Evolutionary conservation across 2,797 vertebrate species (phyloP).

Genomic region (Pogonophryne albipinna): DNA sequence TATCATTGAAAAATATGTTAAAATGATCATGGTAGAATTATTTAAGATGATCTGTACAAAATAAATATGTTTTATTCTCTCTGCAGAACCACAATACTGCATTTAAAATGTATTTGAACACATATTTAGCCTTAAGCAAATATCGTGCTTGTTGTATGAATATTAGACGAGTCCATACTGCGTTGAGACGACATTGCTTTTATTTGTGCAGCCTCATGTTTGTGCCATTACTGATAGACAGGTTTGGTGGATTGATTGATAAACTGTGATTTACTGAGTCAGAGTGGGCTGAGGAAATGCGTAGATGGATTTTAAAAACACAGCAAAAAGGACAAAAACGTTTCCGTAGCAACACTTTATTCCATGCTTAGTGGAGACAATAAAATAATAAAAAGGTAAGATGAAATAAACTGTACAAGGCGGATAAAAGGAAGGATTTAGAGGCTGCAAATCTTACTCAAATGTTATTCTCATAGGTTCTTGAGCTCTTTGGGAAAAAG

Average conservation of each 20-base stretch:
- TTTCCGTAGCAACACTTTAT: conserved; percentile 47
- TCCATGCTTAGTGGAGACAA: conserved; percentile 3
- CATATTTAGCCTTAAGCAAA: too few species aligned
- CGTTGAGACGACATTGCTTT: too few species aligned
- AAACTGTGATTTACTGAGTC: neutral
- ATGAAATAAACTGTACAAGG: conserved; percentile 15
- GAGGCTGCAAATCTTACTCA: neutral
- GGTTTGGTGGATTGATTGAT: too few species aligned
- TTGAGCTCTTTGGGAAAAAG: neutral
- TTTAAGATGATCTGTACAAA: too few species aligned
- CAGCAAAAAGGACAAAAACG: conserved; percentile 12
- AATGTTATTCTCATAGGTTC: neutral
- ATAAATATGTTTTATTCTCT: too few species aligned
- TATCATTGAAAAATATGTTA: too few species aligned
- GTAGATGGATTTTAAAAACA: conserved; percentile 12
- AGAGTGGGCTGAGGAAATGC: conserved; percentile 36
- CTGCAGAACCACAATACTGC: too few species aligned
- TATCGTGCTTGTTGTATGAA: too few species aligned
- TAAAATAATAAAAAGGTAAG: conserved; percentile 7
- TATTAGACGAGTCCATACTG: too few species aligned
- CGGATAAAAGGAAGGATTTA: neutral
- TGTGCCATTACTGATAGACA: neutral
- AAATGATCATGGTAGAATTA: too few species aligned
- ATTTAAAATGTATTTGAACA: too few species aligned
- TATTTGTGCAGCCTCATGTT: neutral